These are phyloP conservation scores for Nettapus auritus DNA, from an alignment of 2,113 vertebrate species.

Conservation along the genomic window DNA sequence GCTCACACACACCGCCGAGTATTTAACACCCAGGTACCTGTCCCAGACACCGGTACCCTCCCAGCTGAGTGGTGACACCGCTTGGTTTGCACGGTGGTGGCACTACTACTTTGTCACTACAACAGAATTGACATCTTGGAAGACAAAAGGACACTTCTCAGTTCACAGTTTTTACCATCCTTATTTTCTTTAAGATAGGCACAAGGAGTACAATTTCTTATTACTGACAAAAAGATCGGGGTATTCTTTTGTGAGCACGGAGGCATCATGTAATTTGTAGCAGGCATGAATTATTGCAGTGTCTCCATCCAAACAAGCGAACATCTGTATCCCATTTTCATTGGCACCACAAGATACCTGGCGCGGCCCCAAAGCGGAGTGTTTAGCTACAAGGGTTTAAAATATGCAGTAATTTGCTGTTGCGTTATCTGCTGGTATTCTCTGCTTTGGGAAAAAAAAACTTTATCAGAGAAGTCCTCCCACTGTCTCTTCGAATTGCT, in stretches of 20 bases:
- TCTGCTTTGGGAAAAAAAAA: slow-evolving; percentile 8
- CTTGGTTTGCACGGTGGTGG: fast-evolving
- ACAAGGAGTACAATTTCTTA: neutral
- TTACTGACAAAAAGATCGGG: slow-evolving; percentile 5
- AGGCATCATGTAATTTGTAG: slow-evolving; percentile 43
- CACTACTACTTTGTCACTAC: fast-evolving
- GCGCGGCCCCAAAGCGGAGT: slow-evolving; percentile 56
- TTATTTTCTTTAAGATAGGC: neutral
- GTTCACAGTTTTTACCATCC: neutral
- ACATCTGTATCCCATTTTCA: slow-evolving; percentile 77
- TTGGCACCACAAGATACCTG: slow-evolving; percentile 66
- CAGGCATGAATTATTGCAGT: slow-evolving; percentile 64
- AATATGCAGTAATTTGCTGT: slow-evolving; percentile 68
- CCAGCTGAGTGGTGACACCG: neutral
- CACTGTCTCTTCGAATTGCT: slow-evolving; percentile 39
- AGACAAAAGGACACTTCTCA: neutral
- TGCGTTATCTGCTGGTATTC: slow-evolving; percentile 61
- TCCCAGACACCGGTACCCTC: neutral
- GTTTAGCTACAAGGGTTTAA: slow-evolving; percentile 70
- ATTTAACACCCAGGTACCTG: neutral
- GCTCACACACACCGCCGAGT: neutral
- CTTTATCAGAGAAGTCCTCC: slow-evolving; percentile 53
- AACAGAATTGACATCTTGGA: neutral
- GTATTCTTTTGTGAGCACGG: neutral
- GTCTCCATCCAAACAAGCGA: slow-evolving; percentile 69